phyloP scores from a whole-genome alignment of 2,113 vertebrate species.

The Oenanthe oenanthe region DNA sequence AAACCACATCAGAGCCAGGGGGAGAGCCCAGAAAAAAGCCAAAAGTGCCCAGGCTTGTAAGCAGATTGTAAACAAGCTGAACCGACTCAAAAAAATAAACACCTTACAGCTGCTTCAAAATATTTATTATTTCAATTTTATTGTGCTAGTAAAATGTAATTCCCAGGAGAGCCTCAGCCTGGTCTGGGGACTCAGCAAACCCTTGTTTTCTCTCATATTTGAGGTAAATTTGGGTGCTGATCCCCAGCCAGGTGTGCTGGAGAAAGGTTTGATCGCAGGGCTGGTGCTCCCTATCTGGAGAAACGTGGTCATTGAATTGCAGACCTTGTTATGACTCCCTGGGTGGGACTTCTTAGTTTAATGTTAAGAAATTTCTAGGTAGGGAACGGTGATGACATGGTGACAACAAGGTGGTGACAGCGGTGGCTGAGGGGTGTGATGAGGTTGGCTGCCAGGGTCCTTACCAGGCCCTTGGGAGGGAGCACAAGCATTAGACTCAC shows the following conservation, averaged over 20 bases:
- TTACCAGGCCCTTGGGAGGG: accelerated
- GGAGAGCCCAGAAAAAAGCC: not conserved
- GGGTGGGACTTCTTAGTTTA: not conserved
- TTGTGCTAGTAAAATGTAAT: not conserved
- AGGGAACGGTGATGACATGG: accelerated
- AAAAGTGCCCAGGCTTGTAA: not conserved
- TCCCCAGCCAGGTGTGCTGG: not conserved
- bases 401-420: not conserved
- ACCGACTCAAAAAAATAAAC: not conserved
- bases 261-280: accelerated
- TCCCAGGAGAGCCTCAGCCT: not conserved
- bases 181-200: not conserved
- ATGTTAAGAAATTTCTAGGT: not conserved
- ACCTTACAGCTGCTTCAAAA: not conserved
- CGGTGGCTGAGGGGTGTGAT: not conserved
- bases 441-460: accelerated
- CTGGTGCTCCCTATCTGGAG: accelerated
- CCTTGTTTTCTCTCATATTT: not conserved
- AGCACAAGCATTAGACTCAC: not conserved
- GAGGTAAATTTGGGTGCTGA: not conserved
- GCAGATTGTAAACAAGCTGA: slow-evolving; percentile 4
- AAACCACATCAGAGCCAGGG: not conserved
- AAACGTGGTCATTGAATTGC: not conserved
- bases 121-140: not conserved
- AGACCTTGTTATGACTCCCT: not conserved